These are phyloP conservation scores for Callopanchax toddi DNA, from an alignment of 2,113 vertebrate genomes.

Conservation along the genomic window DNA sequence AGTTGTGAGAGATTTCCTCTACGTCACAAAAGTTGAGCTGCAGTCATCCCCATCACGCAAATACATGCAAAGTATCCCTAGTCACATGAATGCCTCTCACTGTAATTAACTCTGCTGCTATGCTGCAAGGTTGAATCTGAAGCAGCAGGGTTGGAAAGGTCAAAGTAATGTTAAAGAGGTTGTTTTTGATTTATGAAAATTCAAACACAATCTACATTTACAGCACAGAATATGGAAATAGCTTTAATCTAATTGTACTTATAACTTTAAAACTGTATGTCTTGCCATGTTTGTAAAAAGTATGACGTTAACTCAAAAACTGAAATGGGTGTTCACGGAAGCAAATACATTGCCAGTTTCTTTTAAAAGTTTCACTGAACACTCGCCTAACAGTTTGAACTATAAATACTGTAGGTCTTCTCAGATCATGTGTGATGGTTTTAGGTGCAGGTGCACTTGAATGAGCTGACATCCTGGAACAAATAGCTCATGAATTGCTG, in stretches of 20 bases:
- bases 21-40: not conserved
- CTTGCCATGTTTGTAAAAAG: no score
- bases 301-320: no score
- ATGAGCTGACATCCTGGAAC: conserved; percentile 34
- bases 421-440: conserved; percentile 5
- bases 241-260: no score
- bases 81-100: conserved; percentile 7
- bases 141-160: not conserved
- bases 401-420: conserved; percentile 10
- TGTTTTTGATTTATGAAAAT: no score
- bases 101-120: not conserved
- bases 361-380: no score
- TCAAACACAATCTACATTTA: no score
- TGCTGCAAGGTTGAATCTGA: not conserved
- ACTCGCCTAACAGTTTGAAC: conserved; percentile 16
- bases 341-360: no score
- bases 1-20: conserved; percentile 10
- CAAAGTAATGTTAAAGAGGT: not conserved
- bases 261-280: no score
- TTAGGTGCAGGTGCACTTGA: conserved; percentile 12
- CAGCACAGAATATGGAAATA: no score
- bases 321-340: no score
- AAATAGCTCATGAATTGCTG: not conserved
- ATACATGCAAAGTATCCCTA: conserved; percentile 72
- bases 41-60: conserved; percentile 65